A percentile compares a stretch with the other conserved stretches of the same genome.
Conservation (phyloP, 2,113 vertebrate species). For the Entelurus aequoreus region DNA sequence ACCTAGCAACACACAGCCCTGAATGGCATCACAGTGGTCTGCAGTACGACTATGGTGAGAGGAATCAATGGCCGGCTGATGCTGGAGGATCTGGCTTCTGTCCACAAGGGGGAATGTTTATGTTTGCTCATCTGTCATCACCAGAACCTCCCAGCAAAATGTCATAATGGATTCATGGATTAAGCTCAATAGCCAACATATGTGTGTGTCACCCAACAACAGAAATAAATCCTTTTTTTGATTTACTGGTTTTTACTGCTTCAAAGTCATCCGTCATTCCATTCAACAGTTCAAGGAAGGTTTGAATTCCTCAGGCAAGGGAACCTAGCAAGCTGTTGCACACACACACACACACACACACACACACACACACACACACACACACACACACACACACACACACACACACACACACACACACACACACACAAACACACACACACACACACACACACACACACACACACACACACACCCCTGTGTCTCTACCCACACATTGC, state of each 20-base stretch:
- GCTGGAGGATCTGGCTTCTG: conserved; percentile 45
- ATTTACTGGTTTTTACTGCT: not conserved
- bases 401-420: not conserved
- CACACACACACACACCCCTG: not conserved
- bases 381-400: no score
- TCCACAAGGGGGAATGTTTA: conserved; percentile 53
- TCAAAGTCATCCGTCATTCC: not conserved
- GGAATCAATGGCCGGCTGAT: conserved; percentile 34
- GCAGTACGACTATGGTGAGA: conserved; percentile 40
- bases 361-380: no score
- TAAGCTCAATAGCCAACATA: not conserved
- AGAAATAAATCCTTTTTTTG: no score
- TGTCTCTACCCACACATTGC: conserved; percentile 41
- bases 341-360: not conserved
- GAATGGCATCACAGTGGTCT: conserved; percentile 32
- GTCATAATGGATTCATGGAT: conserved; percentile 4
- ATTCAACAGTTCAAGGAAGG: conserved; percentile 48
- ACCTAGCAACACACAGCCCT: conserved; percentile 47
- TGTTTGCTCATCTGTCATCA: conserved; percentile 28
- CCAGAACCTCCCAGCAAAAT: conserved; percentile 15
- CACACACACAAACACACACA: conserved; percentile 1
- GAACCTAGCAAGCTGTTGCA: conserved; percentile 65
- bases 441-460: conserved; percentile 2
- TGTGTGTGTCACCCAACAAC: no score
- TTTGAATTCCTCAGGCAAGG: conserved; percentile 46